Conservation (phyloP, 2,113 vertebrate genomes). For the Microcebus ravelobensis region DNA sequence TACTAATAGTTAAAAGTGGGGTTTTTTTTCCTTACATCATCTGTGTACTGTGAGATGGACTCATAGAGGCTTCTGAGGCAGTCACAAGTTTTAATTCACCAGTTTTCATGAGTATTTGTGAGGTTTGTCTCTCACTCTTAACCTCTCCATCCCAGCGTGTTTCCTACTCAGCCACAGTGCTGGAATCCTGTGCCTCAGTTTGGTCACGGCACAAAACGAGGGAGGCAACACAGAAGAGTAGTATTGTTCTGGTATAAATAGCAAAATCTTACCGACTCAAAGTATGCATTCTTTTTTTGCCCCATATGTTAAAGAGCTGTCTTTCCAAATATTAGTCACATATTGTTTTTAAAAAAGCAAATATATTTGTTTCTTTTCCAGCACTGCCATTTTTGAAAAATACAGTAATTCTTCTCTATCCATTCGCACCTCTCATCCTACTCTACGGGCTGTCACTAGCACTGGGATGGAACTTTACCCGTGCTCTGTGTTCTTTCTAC, state of each 20-base stretch:
- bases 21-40: not conserved
- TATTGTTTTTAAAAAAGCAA: not conserved
- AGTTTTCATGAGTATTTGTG: not conserved
- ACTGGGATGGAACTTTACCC: constrained; percentile 97
- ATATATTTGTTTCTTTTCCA: constrained; percentile 80
- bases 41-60: not conserved
- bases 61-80: not conserved
- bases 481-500: constrained; percentile 95
- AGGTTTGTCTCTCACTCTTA: not conserved
- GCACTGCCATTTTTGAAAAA: constrained; percentile 96
- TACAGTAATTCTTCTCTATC: constrained; percentile 95
- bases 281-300: not conserved
- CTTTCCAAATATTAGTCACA: not conserved
- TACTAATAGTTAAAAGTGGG: not conserved
- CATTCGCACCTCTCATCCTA: constrained; percentile 92
- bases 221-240: not conserved
- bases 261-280: not conserved
- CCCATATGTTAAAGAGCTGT: not conserved
- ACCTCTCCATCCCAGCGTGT: not conserved
- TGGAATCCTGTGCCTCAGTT: not conserved
- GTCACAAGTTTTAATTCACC: not conserved
- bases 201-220: not conserved
- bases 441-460: constrained; percentile 95
- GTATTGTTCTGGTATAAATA: not conserved
- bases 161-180: not conserved